Base-by-base conservation (phyloP, 2,797 vertebrate genomes). In the Vespertilio murinus region DNA sequence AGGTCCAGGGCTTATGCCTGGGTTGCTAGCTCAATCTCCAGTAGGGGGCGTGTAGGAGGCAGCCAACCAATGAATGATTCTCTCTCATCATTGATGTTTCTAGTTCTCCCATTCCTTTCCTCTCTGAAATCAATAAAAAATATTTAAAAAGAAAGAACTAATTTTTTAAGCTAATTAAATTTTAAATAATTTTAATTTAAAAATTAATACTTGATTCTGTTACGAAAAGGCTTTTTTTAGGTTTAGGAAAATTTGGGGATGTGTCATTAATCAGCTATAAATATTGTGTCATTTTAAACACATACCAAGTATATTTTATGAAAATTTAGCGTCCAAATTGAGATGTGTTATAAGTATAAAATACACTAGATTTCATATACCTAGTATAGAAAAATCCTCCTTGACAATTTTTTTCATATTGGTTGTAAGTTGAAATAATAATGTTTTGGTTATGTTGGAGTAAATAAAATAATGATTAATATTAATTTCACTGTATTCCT, bases 391-490 rank as follows among this genome's bases (percentile, higher is more conserved):
- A 2, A 75, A 87, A 30, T 42, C n/a, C 3, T 67, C 8, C 12
- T 93, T 75, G 79, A 84, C 52, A 88, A 64, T 30, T 47, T 88
- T 54, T 56, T 65, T 73, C 56, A 18, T 56, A 25, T 56, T 56
- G 23, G 54, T 56, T 56, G 23, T 56, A 56, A 25, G 23, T 25
- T 56, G 23, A 86, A 90, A 90, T 69, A 30, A 40, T 83, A 71
- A 73, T 88, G 74, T 52, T 73, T 86, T 88, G 7, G 9, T 86
- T 73, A 65, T 69, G 20, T 59, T 77, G 38, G 42, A 17, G 42
- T 91, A 81, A 96, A 88, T 94, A 61, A 84, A 85, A 82, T 93
- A 82, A 82, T 93, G 42, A 64, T 52, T 91, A 90, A 95, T 93
- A 88, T 82, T 78, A 95, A 82, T 12, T 65, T 61, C 18, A 67